Conservation (phyloP, 2,888 invertebrate species). For the Synergus laeviventris region DNA sequence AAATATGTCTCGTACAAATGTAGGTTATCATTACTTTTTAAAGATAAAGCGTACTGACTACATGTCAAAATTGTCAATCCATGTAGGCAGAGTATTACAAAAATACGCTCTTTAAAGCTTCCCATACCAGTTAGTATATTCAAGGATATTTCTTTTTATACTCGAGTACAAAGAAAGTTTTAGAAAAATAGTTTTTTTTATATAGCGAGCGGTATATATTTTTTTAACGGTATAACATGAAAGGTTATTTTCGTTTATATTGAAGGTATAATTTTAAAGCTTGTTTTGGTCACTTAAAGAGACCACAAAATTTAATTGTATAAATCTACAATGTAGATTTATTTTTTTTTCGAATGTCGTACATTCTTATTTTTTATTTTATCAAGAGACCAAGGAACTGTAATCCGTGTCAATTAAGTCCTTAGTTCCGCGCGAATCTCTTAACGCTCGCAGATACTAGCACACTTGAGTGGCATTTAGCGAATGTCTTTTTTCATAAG, state of each 20-base stretch:
- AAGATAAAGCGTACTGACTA: constrained; percentile 28
- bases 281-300: background rate
- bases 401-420: constrained; percentile 19
- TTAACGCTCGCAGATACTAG: background rate
- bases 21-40: constrained; percentile 18
- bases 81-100: background rate
- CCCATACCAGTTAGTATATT: background rate
- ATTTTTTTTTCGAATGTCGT: background rate
- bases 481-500: background rate
- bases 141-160: background rate
- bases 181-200: constrained; percentile 23
- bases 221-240: background rate
- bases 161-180: background rate
- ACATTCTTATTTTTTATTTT: background rate
- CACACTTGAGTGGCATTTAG: constrained; percentile 5
- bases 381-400: constrained; percentile 4
- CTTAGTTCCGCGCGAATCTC: background rate
- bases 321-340: background rate
- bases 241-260: background rate
- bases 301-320: background rate
- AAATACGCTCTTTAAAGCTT: constrained; percentile 17
- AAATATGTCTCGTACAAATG: background rate
- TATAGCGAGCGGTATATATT: background rate
- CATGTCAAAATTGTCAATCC: background rate
- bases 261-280: background rate